phyloP scores from a whole-genome alignment of 2,113 vertebrate species.

The Phyllostomus discolor region DNA sequence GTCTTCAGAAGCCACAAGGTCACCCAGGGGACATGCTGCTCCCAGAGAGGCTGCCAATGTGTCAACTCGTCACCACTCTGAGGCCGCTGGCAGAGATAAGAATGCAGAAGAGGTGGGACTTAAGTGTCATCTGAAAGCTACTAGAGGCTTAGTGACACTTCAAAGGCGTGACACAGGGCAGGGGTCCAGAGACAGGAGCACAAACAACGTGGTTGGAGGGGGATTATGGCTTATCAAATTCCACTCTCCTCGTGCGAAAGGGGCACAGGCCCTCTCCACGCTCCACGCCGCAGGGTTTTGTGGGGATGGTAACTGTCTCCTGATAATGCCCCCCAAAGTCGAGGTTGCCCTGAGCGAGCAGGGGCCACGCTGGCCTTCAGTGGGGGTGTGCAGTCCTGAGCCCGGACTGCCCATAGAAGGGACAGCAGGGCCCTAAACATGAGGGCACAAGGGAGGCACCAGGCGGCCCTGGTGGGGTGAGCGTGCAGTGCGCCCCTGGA shows the following conservation, averaged over 20 bases:
- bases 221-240: conserved; percentile 48
- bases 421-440: not conserved
- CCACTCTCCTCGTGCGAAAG: not conserved
- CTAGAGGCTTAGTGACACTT: conserved; percentile 71
- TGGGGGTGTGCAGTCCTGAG: not conserved
- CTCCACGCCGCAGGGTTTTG: rapidly evolving
- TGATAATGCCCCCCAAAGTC: not conserved
- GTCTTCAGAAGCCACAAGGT: conserved; percentile 75
- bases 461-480: not conserved
- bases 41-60: conserved; percentile 71
- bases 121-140: conserved; percentile 67
- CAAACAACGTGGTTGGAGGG: conserved; percentile 15
- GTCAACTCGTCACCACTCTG: conserved; percentile 77
- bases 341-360: not conserved
- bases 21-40: conserved; percentile 74
- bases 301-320: rapidly evolving
- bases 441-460: rapidly evolving
- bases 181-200: not conserved
- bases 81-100: conserved; percentile 70
- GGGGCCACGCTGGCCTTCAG: not conserved
- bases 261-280: not conserved
- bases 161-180: conserved; percentile 69
- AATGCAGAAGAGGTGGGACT: conserved; percentile 74
- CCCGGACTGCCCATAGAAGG: not conserved
- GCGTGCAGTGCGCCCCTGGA: not conserved